Conservation (phyloP, 1,140 invertebrate genomes). For the Nasonia giraulti region DNA sequence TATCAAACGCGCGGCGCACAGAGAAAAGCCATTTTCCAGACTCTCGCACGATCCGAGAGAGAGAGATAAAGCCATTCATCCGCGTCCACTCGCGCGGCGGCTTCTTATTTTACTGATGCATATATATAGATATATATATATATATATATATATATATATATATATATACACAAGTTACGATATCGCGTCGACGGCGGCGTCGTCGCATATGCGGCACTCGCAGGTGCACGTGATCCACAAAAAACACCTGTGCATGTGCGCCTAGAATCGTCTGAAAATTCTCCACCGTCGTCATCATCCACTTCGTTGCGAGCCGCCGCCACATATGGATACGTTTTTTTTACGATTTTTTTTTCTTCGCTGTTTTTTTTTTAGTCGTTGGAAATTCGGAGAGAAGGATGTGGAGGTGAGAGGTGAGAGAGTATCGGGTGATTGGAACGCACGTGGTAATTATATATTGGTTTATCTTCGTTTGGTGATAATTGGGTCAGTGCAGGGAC, state of each 20-base stretch:
- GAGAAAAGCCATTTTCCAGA: neutral
- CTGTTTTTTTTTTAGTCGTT: neutral
- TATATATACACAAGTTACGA: neutral
- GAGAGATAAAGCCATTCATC: neutral
- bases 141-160: too few relatives aligned
- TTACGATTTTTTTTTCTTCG: neutral
- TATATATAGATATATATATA: too few relatives aligned
- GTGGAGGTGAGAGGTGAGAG: too few relatives aligned
- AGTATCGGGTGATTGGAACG: too few relatives aligned
- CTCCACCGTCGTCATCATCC: constrained; percentile 55
- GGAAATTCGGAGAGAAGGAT: too few relatives aligned
- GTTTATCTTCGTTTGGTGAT: neutral
- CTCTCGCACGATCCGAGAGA: neutral
- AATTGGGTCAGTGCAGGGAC: neutral
- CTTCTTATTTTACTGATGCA: too few relatives aligned
- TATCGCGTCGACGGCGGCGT: neutral
- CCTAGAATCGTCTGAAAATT: constrained; percentile 51
- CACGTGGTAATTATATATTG: too few relatives aligned
- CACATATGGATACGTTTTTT: constrained; percentile 53
- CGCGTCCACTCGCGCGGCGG: neutral
- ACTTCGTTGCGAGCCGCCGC: constrained; percentile 57
- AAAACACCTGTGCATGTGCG: constrained; percentile 73
- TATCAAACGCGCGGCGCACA: too few relatives aligned
- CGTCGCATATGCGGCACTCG: constrained; percentile 54
- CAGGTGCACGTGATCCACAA: constrained; percentile 65